Conservation (phyloP, 1,140 invertebrate species). For the Drosophila sp. region DNA sequence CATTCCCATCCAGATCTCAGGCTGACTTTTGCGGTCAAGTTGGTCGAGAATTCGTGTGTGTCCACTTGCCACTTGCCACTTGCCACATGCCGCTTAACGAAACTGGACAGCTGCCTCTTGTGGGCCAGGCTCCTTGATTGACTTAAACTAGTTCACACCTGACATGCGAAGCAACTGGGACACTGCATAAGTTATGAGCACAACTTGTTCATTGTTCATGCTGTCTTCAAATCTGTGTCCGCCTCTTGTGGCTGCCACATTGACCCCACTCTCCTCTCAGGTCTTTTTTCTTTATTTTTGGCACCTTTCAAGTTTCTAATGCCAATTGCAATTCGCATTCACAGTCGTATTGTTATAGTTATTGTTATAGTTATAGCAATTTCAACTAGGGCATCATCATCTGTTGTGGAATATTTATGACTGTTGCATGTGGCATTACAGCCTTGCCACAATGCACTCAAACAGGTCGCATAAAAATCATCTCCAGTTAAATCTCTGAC, state of each 20-base stretch:
- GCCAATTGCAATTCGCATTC: conserved; percentile 9
- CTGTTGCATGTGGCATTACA: conserved; percentile 20
- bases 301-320: conserved; percentile 9
- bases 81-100: conserved; percentile 32
- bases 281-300: not conserved
- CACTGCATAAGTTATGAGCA: conserved; percentile 42
- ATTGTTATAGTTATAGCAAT: conserved; percentile 5
- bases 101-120: conserved; percentile 54
- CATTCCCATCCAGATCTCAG: conserved; percentile 7
- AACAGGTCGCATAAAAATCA: not conserved
- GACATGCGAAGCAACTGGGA: conserved; percentile 36
- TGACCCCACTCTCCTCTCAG: not conserved
- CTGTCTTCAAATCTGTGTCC: conserved; percentile 1
- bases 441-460: conserved; percentile 22
- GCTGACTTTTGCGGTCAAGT: conserved; percentile 72
- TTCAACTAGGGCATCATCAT: conserved; percentile 12
- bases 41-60: conserved; percentile 43
- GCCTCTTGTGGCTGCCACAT: conserved; percentile 8
- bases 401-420: conserved; percentile 23
- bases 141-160: conserved; percentile 76
- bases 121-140: conserved; percentile 62
- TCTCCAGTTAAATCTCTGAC: not conserved
- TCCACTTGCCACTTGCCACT: conserved; percentile 5
- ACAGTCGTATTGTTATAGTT: not conserved
- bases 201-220: conserved; percentile 7